A percentile compares a stretch with the other conserved stretches of the same genome.
Evolutionary conservation across 2,888 invertebrate species (phyloP).

Genomic region (Callinectes sapidus): DNA sequence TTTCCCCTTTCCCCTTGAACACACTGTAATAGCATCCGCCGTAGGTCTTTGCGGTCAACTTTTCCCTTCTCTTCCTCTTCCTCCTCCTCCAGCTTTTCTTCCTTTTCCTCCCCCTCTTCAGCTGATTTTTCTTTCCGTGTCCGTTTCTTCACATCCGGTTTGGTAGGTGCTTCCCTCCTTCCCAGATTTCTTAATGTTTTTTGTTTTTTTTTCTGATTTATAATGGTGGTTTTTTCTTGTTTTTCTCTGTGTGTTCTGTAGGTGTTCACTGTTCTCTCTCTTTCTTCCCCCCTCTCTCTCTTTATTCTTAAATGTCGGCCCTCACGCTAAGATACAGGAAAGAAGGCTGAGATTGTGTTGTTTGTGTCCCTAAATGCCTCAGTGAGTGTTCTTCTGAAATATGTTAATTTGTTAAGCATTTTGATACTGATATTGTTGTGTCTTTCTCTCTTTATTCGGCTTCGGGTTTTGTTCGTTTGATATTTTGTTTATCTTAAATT

Average conservation of each 20-base stretch:
- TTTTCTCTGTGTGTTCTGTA: background rate
- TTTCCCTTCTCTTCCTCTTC: background rate
- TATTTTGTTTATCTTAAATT: too few species aligned
- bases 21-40: background rate
- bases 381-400: background rate
- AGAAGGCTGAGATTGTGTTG: background rate
- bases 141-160: background rate
- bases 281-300: background rate
- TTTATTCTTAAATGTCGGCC: background rate
- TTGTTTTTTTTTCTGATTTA: background rate
- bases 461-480: too few species aligned
- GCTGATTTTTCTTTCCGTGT: background rate
- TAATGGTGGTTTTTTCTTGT: background rate
- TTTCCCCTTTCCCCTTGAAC: constrained; percentile 13
- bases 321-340: background rate
- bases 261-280: background rate
- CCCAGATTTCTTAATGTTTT: background rate
- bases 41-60: background rate
- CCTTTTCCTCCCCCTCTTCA: background rate
- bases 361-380: background rate
- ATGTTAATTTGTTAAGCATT: background rate
- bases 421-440: background rate
- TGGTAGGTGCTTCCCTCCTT: background rate
- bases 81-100: background rate
- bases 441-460: background rate